Percentiles rank a stretch among this genome's conserved stretches.
Conservation (phyloP, 2,797 vertebrate species). For the Heteromormyrus szaboi region DNA sequence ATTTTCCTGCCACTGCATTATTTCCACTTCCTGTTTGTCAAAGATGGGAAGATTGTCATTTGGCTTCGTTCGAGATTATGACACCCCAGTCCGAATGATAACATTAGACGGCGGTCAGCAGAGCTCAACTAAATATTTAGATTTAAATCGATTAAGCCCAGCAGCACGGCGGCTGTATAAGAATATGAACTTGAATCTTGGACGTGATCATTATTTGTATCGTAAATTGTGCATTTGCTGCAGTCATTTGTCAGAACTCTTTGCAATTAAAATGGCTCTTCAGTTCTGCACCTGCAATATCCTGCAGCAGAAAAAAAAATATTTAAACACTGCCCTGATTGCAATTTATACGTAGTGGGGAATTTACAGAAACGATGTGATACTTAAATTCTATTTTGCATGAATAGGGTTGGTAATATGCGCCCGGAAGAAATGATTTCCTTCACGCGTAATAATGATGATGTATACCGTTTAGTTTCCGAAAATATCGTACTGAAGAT, state of each 20-base stretch:
- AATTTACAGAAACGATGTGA: neutral
- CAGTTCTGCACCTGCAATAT: neutral
- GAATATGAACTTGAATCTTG: neutral
- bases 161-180: neutral
- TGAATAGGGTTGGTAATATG: neutral
- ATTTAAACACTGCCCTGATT: neutral
- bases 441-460: neutral
- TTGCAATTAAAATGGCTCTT: neutral
- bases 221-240: neutral
- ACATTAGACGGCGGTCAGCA: neutral
- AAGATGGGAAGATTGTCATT: neutral
- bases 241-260: neutral
- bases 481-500: neutral
- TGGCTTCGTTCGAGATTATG: neutral
- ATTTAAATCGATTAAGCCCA: neutral
- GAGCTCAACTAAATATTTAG: neutral
- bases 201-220: neutral
- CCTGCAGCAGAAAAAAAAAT: neutral
- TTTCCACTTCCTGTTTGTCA: slow-evolving; percentile 3
- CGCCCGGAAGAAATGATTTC: neutral
- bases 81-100: neutral
- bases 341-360: neutral
- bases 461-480: neutral
- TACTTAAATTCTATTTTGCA: neutral
- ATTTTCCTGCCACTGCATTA: slow-evolving; percentile 5